These are phyloP conservation scores for Bombus picipes DNA, from an alignment of 1,140 invertebrate species.

Conservation along the genomic window DNA sequence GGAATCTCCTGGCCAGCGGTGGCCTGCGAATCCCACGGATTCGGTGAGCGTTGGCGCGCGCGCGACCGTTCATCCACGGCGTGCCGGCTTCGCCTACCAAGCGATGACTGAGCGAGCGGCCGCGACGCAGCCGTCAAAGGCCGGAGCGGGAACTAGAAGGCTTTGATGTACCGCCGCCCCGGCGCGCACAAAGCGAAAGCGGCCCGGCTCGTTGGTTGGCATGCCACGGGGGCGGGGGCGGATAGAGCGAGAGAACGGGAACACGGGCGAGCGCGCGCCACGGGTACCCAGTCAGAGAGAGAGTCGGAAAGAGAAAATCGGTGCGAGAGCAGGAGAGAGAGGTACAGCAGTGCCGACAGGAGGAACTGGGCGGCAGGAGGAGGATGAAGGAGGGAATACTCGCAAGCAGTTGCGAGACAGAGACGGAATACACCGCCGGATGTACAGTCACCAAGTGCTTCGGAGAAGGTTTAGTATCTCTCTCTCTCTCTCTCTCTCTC, in stretches of 20 bases:
- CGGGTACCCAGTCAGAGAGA: constrained; percentile 36
- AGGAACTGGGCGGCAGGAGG: background rate
- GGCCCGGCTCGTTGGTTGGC: constrained; percentile 76
- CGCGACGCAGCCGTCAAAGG: constrained; percentile 81
- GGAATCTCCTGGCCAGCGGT: constrained; percentile 9
- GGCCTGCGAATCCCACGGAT: constrained; percentile 44
- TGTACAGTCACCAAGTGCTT: constrained; percentile 47
- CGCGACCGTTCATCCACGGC: constrained; percentile 69
- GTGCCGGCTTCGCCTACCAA: constrained; percentile 77
- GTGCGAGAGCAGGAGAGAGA: background rate
- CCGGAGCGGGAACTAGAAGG: constrained; percentile 80
- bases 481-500: too few species aligned
- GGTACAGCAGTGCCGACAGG: background rate
- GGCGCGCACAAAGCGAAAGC: constrained; percentile 81
- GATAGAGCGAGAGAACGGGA: constrained; percentile 63
- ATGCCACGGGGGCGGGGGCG: constrained; percentile 70
- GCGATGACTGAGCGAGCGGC: constrained; percentile 80
- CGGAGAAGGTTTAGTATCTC: constrained; percentile 20
- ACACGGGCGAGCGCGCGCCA: constrained; percentile 49
- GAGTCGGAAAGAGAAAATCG: constrained; percentile 25
- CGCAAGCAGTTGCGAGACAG: background rate
- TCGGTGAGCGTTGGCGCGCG: constrained; percentile 55
- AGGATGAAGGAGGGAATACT: constrained; percentile 4
- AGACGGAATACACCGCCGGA: constrained; percentile 4
- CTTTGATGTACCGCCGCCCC: constrained; percentile 82